These are phyloP conservation scores for rabbit (Oryctolagus cuniculus) DNA, from an alignment of 2,113 vertebrate species.

Conservation along the genomic window DNA sequence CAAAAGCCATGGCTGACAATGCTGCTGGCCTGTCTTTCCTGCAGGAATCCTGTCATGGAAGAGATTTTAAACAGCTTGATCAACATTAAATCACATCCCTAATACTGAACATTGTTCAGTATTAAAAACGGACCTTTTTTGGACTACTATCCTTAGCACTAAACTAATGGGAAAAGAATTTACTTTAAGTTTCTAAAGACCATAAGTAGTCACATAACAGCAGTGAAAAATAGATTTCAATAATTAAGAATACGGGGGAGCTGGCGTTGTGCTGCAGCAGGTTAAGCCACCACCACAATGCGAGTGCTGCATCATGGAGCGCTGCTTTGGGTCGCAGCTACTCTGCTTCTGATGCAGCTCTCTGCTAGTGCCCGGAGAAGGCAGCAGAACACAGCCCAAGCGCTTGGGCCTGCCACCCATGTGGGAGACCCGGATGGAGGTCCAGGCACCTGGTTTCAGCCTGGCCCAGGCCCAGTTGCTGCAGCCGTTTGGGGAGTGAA, in stretches of 20 bases:
- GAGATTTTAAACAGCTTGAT: slow-evolving; percentile 66
- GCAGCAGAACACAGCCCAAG: no score
- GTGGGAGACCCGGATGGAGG: no score
- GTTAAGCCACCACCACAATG: no score
- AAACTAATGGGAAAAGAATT: slow-evolving; percentile 74
- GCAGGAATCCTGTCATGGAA: slow-evolving; percentile 67
- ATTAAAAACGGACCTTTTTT: slow-evolving; percentile 19
- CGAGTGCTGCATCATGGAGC: no score
- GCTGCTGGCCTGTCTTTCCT: slow-evolving; percentile 14
- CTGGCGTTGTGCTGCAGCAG: no score
- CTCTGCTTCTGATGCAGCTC: no score
- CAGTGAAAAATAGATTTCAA: slow-evolving; percentile 87
- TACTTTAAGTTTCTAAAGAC: slow-evolving; percentile 83
- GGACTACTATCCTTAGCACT: background rate
- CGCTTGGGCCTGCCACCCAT: no score
- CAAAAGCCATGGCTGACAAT: background rate
- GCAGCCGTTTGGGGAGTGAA: no score
- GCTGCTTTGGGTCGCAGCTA: no score
- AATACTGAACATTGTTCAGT: background rate
- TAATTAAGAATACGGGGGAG: slow-evolving; percentile 82
- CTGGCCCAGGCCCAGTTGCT: no score
- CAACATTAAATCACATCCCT: slow-evolving; percentile 29
- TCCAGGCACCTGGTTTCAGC: no score
- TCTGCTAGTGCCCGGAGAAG: no score
- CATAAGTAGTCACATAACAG: slow-evolving; percentile 86